phyloP scores from a whole-genome alignment of 2,888 invertebrate genomes.

The Odontothrips loti region DNA sequence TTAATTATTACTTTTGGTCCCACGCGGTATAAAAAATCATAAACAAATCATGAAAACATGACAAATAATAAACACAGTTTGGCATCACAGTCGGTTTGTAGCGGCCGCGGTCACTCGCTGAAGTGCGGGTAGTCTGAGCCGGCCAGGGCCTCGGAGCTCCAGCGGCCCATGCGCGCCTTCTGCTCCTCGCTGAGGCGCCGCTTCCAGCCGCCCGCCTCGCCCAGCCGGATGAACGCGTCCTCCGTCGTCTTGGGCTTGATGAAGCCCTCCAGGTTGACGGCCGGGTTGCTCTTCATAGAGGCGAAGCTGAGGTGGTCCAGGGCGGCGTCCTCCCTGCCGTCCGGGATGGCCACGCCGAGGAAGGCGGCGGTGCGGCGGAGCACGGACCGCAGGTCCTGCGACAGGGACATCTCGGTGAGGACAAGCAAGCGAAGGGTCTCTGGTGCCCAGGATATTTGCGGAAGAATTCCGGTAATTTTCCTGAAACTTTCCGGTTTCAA shows the following conservation, averaged over 20 bases:
- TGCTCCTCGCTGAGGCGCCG: constrained; percentile 4
- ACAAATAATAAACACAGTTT: too few species aligned
- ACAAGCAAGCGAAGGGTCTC: too few species aligned
- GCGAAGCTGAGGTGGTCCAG: constrained; percentile 21
- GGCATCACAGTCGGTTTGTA: neutral
- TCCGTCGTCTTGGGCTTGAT: constrained; percentile 10
- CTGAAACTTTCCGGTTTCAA: too few species aligned
- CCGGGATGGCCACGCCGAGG: constrained; percentile 10
- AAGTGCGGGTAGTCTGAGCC: constrained; percentile 12
- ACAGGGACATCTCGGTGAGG: too few species aligned
- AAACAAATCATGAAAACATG: too few species aligned
- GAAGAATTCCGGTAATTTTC: too few species aligned
- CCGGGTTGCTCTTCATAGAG: constrained; percentile 11
- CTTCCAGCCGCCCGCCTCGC: constrained; percentile 12
- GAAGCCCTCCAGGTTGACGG: constrained; percentile 18
- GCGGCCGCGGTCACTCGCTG: neutral
- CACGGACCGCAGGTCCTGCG: neutral
- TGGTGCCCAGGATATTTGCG: too few species aligned
- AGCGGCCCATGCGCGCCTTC: neutral
- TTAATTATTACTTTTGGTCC: too few species aligned
- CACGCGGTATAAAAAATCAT: too few species aligned
- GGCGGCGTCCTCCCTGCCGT: constrained; percentile 1
- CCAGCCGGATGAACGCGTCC: constrained; percentile 2
- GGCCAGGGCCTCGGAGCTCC: neutral
- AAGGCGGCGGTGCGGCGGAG: neutral